Conservation (phyloP, 2,888 invertebrate species). For the Pedicia rivosa region DNA sequence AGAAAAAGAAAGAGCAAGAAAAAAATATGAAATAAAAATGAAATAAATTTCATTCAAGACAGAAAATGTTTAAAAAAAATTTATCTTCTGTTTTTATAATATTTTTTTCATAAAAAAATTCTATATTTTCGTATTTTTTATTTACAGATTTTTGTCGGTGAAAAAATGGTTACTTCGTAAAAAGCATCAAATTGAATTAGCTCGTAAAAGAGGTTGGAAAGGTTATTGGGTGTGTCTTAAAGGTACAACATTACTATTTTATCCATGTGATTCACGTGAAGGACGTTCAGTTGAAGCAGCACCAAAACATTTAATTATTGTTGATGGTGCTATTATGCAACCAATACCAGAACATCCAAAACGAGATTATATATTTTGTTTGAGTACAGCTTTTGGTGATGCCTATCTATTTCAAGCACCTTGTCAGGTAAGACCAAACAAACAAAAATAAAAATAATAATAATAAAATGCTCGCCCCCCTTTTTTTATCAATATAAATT, state of each 20-base stretch:
- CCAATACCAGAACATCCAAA: conserved; percentile 98
- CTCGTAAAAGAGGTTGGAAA: conserved; percentile 93
- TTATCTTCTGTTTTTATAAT: too few relatives aligned
- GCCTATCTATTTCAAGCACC: conserved; percentile 93
- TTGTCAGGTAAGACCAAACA: conserved; percentile 63
- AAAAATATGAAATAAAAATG: too few relatives aligned
- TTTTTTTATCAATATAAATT: too few relatives aligned
- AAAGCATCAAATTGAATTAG: conserved; percentile 92
- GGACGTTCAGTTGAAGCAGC: conserved; percentile 82
- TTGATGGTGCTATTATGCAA: conserved; percentile 95
- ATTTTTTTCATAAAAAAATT: too few relatives aligned
- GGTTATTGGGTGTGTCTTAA: conserved; percentile 98
- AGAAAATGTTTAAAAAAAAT: too few relatives aligned
- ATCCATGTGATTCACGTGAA: conserved; percentile 86
- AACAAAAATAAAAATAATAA: too few relatives aligned
- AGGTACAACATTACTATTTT: conserved; percentile 90
- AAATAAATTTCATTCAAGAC: too few relatives aligned
- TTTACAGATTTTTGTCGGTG: conserved; percentile 78
- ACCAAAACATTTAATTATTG: conserved; percentile 89
- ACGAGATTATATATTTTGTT: conserved; percentile 92
- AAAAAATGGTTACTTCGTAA: conserved; percentile 96
- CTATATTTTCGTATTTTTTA: too few relatives aligned
- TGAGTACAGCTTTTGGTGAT: conserved; percentile 95
- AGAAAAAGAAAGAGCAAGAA: too few relatives aligned
- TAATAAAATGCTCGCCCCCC: too few relatives aligned